Base-by-base conservation (phyloP, 2,797 vertebrate genomes). In the Serranus cabrilla region DNA sequence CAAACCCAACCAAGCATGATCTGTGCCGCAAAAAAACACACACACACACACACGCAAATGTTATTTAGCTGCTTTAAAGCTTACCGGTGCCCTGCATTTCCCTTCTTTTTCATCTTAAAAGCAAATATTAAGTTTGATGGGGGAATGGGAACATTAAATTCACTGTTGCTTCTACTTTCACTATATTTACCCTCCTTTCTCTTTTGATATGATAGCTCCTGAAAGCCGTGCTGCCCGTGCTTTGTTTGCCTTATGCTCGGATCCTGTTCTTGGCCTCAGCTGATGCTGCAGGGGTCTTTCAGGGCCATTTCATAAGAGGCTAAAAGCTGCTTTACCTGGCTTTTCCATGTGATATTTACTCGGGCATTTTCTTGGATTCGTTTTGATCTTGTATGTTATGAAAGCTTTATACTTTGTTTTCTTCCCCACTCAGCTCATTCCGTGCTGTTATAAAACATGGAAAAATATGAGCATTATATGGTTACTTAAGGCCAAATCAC, bases 171-270 rank as follows among this genome's bases (percentile, higher is more conserved):
- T 52, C 27, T 43, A 11, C 69, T 71, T 74, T 62, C 23, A 40
- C 56, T 67, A 23, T 63, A 74, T 83, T 79, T 85, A 68, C 61
- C 52, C 34, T 1, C 37, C 16, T 52, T 69, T 71, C 31, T 84
- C 59, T 64, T 87, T 83, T 89, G 80, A 87, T 86, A 61, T 78
- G 68, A 74, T 67, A 34, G 42, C 69, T 82, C 57, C 64, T 82
- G 77, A 81, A 81, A 86, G 81, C 80, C 21, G 9, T 6, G n/a
- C 64, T 49, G 60, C 49, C 40, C 55, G 25, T 20, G 25, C 61
- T 79, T 86, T 75, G 52, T 82, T 83, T 60, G 49, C 16, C 23
- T 74, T 61, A 62, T 66, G 61, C 81, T 78, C 54, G 37, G 78
- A 51, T 76, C 46, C 54, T 74, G 54, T 81, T 78, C 46, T 73